A percentile compares a stretch with the other conserved stretches of the same genome.
phyloP scores from a whole-genome alignment of 1,140 invertebrate genomes.

The Onthophagus taurus region DNA sequence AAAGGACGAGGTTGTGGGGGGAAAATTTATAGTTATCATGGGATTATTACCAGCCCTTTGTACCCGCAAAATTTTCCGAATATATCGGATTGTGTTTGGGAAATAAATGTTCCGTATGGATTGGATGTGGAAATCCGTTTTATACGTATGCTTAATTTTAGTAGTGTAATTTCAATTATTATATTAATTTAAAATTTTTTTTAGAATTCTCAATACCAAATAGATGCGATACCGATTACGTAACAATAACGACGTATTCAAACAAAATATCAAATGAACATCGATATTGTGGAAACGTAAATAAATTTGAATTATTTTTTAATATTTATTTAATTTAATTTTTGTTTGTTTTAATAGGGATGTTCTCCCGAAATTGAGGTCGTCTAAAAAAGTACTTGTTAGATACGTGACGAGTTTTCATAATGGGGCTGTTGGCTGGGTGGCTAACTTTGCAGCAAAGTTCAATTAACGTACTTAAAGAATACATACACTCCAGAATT shows the following conservation, averaged over 20 bases:
- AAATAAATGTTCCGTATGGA: slow-evolving; percentile 54
- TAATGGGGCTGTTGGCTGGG: slow-evolving; percentile 29
- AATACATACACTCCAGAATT: too few species aligned
- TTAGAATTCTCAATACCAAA: slow-evolving; percentile 54
- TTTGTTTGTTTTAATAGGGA: slow-evolving; percentile 14
- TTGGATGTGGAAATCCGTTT: slow-evolving; percentile 49
- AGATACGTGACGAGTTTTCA: slow-evolving; percentile 25
- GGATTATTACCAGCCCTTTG: slow-evolving; percentile 63
- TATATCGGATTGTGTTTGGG: slow-evolving; percentile 57
- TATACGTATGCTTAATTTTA: slow-evolving; percentile 32
- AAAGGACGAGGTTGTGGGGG: slow-evolving; percentile 71
- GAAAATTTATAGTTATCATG: slow-evolving; percentile 57
- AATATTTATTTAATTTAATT: not conserved
- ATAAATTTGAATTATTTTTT: not conserved
- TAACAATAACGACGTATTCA: slow-evolving; percentile 53
- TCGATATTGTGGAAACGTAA: slow-evolving; percentile 44
- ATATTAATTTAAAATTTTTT: slow-evolving; percentile 20
- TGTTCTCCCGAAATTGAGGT: slow-evolving; percentile 19
- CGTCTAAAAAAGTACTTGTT: slow-evolving; percentile 18
- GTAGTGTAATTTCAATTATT: not conserved
- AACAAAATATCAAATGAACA: slow-evolving; percentile 24
- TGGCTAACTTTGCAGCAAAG: slow-evolving; percentile 30
- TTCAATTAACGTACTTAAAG: too few species aligned
- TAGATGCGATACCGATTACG: slow-evolving; percentile 23
- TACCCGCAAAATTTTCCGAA: slow-evolving; percentile 60